These are phyloP conservation scores for Sphaeramia orbicularis DNA, from an alignment of 2,797 vertebrate species.

Conservation along the genomic window DNA sequence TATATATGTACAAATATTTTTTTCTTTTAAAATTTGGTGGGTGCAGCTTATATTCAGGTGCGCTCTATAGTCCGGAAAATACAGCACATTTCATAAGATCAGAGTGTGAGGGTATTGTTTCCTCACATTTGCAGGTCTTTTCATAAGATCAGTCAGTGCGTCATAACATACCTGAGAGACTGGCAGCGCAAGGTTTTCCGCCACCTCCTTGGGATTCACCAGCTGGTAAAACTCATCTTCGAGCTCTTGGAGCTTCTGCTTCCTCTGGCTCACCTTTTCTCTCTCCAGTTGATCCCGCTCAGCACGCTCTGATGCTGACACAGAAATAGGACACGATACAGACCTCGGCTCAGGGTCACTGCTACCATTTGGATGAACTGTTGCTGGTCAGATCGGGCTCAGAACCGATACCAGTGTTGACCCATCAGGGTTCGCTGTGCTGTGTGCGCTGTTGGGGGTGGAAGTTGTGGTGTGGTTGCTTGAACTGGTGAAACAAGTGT, in stretches of 20 bases:
- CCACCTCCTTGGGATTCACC: slow-evolving; percentile 92
- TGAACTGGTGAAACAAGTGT: slow-evolving; percentile 26
- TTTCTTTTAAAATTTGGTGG: no score
- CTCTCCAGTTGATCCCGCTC: slow-evolving; percentile 87
- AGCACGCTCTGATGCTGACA: slow-evolving; percentile 69
- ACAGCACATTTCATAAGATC: no score
- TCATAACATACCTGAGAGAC: slow-evolving; percentile 72
- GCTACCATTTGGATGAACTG: slow-evolving; percentile 42
- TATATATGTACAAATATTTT: no score
- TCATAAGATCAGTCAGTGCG: background rate
- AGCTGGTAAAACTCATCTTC: slow-evolving; percentile 95
- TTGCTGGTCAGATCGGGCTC: slow-evolving; percentile 47
- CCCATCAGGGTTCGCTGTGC: slow-evolving; percentile 37
- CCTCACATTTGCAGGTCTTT: background rate
- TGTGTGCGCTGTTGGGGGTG: slow-evolving; percentile 33
- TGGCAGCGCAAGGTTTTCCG: slow-evolving; percentile 89
- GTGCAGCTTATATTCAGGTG: no score
- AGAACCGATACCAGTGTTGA: background rate
- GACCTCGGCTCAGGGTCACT: slow-evolving; percentile 57
- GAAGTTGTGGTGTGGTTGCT: slow-evolving; percentile 34
- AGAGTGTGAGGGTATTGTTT: background rate
- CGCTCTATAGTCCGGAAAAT: no score
- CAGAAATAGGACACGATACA: slow-evolving; percentile 35
- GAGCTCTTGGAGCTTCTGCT: slow-evolving; percentile 95
- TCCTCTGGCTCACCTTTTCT: slow-evolving; percentile 93